phyloP scores from a whole-genome alignment of 2,797 vertebrate species.

The Heliangelus exortis region DNA sequence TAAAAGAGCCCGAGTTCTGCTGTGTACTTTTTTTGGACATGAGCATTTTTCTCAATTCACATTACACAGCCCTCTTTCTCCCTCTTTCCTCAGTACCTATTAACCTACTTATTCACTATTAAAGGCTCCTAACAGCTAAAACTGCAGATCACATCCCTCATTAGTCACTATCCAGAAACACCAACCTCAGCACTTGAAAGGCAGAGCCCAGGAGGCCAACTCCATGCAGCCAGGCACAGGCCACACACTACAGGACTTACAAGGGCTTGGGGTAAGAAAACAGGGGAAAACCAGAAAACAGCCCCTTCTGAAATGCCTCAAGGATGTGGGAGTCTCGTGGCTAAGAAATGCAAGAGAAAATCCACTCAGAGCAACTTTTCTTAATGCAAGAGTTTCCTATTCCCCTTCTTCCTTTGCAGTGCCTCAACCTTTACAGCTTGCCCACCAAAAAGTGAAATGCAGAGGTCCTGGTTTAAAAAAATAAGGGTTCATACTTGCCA shows the following conservation, averaged over 20 bases:
- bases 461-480: conserved; percentile 19
- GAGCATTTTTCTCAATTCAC: background rate
- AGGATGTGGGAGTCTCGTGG: background rate
- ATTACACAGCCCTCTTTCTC: background rate
- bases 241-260: background rate
- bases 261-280: background rate
- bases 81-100: background rate
- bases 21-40: background rate
- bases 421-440: background rate
- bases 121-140: background rate
- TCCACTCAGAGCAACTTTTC: background rate
- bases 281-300: accelerated
- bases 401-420: background rate
- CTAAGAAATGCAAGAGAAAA: background rate
- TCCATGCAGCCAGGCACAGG: accelerated
- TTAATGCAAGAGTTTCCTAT: background rate
- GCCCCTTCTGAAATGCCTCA: background rate
- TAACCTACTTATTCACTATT: background rate
- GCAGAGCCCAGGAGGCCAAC: background rate
- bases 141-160: background rate
- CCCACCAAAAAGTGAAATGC: background rate
- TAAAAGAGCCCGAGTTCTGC: conserved; percentile 41
- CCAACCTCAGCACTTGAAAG: background rate
- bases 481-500: background rate
- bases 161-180: background rate